Evolutionary conservation across 2,888 invertebrate species (phyloP).

Genomic region (Agrypnus murinus): DNA sequence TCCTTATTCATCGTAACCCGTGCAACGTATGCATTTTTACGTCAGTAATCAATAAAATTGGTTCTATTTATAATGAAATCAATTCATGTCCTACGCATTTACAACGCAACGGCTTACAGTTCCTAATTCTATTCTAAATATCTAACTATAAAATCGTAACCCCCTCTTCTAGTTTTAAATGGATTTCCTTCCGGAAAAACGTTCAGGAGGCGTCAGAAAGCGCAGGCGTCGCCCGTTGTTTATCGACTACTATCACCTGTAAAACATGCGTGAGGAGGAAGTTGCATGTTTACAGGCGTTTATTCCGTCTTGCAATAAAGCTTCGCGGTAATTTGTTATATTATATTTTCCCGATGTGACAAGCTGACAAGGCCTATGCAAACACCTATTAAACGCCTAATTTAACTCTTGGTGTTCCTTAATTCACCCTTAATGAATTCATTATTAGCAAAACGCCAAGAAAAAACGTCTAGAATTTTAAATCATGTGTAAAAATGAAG

Average conservation of each 20-base stretch:
- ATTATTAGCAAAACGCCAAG: constrained; percentile 16
- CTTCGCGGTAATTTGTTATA: constrained; percentile 31
- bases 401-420: constrained; percentile 7
- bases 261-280: constrained; percentile 50
- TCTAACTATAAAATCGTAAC: no score
- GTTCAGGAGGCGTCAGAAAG: not conserved
- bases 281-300: constrained; percentile 57
- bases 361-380: constrained; percentile 24
- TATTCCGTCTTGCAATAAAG: constrained; percentile 47
- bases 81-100: constrained; percentile 29
- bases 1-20: no score
- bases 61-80: constrained; percentile 32
- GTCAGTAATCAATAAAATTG: no score
- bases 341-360: constrained; percentile 24
- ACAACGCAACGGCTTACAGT: not conserved
- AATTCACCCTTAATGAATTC: constrained; percentile 32
- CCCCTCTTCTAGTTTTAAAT: not conserved
- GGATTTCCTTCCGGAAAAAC: constrained; percentile 31
- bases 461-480: constrained; percentile 20
- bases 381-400: constrained; percentile 19
- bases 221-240: constrained; percentile 53
- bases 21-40: no score
- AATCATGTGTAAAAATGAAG: constrained; percentile 53
- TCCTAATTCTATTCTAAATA: constrained; percentile 17
- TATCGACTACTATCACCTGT: constrained; percentile 54